These are phyloP conservation scores for Diadumene lineata DNA, from an alignment of 92 coral and sea anemone species.

Conservation along the genomic window DNA sequence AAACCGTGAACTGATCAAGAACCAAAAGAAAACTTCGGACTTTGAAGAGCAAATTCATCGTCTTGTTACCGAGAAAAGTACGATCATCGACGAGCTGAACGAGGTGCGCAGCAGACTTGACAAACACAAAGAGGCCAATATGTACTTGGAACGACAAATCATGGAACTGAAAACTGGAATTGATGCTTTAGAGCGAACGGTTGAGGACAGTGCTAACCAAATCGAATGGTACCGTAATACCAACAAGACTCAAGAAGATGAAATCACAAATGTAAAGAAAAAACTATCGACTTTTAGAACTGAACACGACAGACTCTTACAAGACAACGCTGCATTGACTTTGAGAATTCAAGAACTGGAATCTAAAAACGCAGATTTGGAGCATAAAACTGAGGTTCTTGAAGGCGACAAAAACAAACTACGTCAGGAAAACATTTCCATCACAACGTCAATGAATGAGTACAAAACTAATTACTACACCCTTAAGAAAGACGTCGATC, in stretches of 20 bases:
- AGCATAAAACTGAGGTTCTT: constrained; percentile 70
- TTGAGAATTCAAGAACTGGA: constrained; percentile 84
- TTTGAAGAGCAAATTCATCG: constrained; percentile 84
- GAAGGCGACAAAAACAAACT: constrained; percentile 86
- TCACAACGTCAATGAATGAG: constrained; percentile 72
- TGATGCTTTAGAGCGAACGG: constrained; percentile 66
- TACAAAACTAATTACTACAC: constrained; percentile 72
- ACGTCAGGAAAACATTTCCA: constrained; percentile 67
- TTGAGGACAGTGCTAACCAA: constrained; percentile 81
- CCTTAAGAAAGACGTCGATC: constrained; percentile 85
- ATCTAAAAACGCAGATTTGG: constrained; percentile 68
- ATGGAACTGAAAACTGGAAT: constrained; percentile 68
- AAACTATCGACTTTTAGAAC: constrained; percentile 71
- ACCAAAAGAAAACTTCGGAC: constrained; percentile 80
- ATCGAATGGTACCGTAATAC: constrained; percentile 88
- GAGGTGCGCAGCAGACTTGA: constrained; percentile 69
- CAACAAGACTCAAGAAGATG: constrained; percentile 76
- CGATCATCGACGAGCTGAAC: constrained; percentile 70
- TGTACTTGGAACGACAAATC: constrained; percentile 63
- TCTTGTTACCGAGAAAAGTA: constrained; percentile 71
- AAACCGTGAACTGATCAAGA: constrained; percentile 89
- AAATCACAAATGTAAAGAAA: constrained; percentile 72
- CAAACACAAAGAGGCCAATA: constrained; percentile 72
- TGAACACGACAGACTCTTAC: constrained; percentile 78
- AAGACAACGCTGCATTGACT: constrained; percentile 67